Evolutionary conservation across 1,140 invertebrate species (phyloP).

Genomic region (Gryllus bimaculatus): DNA sequence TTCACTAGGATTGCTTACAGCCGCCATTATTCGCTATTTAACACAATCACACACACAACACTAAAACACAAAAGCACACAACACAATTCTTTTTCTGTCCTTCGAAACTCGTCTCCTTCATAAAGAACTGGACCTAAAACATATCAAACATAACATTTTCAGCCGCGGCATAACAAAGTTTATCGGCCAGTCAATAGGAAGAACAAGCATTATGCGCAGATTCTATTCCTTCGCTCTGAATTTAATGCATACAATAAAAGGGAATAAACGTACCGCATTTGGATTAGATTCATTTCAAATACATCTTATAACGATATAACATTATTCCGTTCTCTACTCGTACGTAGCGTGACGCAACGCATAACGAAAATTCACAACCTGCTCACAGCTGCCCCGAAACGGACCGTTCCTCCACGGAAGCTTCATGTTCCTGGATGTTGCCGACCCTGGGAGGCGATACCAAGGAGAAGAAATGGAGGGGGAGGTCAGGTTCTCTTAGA

Average conservation of each 20-base stretch:
- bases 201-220: neutral
- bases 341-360: too few species aligned
- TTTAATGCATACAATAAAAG: neutral
- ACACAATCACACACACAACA: neutral
- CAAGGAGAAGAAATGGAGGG: neutral
- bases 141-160: neutral
- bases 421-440: too few species aligned
- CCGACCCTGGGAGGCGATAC: too few species aligned
- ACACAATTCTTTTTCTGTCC: neutral
- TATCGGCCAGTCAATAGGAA: neutral
- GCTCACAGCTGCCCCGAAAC: too few species aligned
- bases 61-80: neutral
- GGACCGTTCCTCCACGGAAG: too few species aligned
- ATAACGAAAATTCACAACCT: too few species aligned
- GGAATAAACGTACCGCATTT: too few species aligned
- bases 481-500: neutral
- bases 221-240: neutral
- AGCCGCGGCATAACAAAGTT: neutral
- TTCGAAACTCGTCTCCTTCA: neutral
- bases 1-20: constrained; percentile 14
- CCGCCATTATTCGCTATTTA: constrained; percentile 14
- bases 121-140: neutral
- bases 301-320: too few species aligned
- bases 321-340: too few species aligned
- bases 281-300: too few species aligned